phyloP scores from a whole-genome alignment of 1,140 invertebrate genomes.

The Bombus terrestris region DNA sequence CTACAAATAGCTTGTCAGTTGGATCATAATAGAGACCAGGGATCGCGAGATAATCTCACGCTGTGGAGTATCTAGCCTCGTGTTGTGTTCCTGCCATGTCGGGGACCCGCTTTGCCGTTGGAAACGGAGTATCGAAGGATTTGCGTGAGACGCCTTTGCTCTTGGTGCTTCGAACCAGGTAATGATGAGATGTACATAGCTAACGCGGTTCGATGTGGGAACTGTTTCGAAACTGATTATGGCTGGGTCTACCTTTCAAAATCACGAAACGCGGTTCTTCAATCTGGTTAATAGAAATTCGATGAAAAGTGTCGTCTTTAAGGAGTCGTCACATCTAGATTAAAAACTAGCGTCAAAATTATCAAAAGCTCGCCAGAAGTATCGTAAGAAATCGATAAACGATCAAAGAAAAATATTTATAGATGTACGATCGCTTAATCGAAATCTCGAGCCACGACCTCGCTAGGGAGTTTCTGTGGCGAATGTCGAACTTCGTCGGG shows the following conservation, averaged over 20 bases:
- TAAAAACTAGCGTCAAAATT: neutral
- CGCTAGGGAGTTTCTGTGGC: neutral
- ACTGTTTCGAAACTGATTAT: neutral
- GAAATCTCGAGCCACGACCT: neutral
- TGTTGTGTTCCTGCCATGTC: neutral
- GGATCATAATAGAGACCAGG: slow-evolving; percentile 76
- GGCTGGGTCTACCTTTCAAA: neutral
- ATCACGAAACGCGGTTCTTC: too few relatives aligned
- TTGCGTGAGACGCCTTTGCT: neutral
- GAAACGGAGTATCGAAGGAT: slow-evolving; percentile 31
- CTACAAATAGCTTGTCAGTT: slow-evolving; percentile 78
- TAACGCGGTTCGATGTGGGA: neutral
- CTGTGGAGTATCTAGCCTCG: slow-evolving; percentile 34
- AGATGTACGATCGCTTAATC: too few relatives aligned
- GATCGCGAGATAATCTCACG: slow-evolving; percentile 75
- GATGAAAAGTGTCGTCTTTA: too few relatives aligned
- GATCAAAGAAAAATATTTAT: neutral
- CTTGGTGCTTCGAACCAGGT: neutral
- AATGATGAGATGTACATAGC: neutral
- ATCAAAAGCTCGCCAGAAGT: neutral
- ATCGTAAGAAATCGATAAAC: neutral
- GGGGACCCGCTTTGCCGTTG: neutral
- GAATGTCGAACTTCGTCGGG: slow-evolving; percentile 6
- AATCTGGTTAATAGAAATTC: too few relatives aligned
- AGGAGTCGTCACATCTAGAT: too few relatives aligned